A percentile compares a stretch with the other conserved stretches of the same genome.
Evolutionary conservation across 2,888 invertebrate genomes (phyloP).

Genomic region (Rhagonycha fulva): DNA sequence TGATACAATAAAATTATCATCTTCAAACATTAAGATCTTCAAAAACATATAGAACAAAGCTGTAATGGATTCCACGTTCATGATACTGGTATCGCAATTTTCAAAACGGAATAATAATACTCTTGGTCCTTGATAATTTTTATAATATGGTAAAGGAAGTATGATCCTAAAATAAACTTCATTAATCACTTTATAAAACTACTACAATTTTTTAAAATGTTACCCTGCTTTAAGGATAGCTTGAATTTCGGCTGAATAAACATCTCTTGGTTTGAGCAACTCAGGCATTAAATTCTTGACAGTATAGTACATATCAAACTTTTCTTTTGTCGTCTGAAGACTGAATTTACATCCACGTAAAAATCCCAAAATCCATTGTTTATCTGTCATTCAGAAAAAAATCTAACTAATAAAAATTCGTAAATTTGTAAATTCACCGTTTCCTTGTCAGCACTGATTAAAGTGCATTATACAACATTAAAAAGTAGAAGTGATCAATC

Average conservation of each 20-base stretch:
- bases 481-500: too few relatives aligned
- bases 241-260: constrained; percentile 41
- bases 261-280: constrained; percentile 59
- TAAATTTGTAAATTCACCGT: too few relatives aligned
- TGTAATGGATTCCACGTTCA: background rate
- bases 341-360: constrained; percentile 62
- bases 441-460: too few relatives aligned
- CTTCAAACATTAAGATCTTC: background rate
- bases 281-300: constrained; percentile 62
- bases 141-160: background rate
- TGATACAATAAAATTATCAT: background rate
- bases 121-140: background rate
- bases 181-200: too few relatives aligned
- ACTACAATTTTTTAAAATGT: background rate
- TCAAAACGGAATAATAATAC: background rate
- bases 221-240: constrained; percentile 17
- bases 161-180: background rate
- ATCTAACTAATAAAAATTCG: too few relatives aligned
- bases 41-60: background rate
- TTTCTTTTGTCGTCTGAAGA: constrained; percentile 59
- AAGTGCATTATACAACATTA: too few relatives aligned
- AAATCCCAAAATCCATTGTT: constrained; percentile 60
- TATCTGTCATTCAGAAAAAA: constrained; percentile 56
- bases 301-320: constrained; percentile 63
- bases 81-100: background rate